Conservation (phyloP, 2,797 vertebrate genomes). For the Dendrocincla fuliginosa region DNA sequence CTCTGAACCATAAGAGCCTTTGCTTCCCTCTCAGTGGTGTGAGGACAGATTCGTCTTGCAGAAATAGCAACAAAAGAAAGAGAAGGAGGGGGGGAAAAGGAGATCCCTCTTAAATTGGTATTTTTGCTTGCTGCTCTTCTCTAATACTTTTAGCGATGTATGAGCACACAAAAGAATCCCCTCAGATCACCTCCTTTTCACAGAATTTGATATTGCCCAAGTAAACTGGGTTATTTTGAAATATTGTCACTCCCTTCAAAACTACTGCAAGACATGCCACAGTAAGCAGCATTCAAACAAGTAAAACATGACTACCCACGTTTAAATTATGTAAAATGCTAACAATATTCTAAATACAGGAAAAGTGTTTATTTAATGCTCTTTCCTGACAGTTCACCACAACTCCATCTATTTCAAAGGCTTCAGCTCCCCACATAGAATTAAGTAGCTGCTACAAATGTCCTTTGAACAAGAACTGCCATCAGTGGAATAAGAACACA, state of each 20-base stretch:
- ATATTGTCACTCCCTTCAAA: not conserved
- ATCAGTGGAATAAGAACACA: constrained; percentile 40
- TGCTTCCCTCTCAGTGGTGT: not conserved
- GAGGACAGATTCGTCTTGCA: not conserved
- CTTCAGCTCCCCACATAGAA: constrained; percentile 42
- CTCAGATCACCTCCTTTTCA: not conserved
- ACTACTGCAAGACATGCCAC: not conserved
- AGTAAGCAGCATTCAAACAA: constrained; percentile 1
- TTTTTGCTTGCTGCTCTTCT: not conserved
- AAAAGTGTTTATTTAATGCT: constrained; percentile 35
- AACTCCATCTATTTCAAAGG: constrained; percentile 57
- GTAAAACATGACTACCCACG: constrained; percentile 28
- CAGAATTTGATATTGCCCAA: not conserved
- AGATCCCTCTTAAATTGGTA: not conserved
- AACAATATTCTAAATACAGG: constrained; percentile 46
- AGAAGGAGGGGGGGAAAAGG: not conserved
- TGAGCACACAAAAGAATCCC: not conserved
- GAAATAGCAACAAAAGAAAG: not conserved
- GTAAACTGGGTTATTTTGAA: not conserved
- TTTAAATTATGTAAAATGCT: constrained; percentile 45
- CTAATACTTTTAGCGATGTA: not conserved
- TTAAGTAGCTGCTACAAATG: constrained; percentile 47
- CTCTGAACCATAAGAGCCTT: not conserved
- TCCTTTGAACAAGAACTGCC: constrained; percentile 49
- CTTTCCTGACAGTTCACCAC: constrained; percentile 27